Evolutionary conservation across 2,888 invertebrate species (phyloP), one percentile per base, ranked within the genome.

Genomic region (Agapetus fuscipes): DNA sequence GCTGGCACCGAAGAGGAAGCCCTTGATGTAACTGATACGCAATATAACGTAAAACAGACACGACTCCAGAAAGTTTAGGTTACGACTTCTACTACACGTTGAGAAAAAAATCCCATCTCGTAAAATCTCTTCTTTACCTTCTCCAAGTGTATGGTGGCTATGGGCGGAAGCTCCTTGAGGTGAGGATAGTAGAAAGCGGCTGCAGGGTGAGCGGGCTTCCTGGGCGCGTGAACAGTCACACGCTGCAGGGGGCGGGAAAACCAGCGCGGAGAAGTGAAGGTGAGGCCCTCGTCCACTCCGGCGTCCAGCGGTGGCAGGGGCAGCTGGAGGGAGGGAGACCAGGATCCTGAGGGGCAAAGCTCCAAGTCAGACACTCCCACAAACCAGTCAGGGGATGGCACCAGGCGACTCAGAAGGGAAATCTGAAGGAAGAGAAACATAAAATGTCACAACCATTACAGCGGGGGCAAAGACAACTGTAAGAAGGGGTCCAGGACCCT

Each of bases 221-320:
- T 75, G 13, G 88, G 80, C 39, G 83, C 84, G 59, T 93, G 87
- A 53, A 80, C 78, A 59, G 78, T 78, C 53, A 91, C 83, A 43
- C 80, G 78, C 50, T 83, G 85, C 53, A 83, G 83, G 4, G 90
- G 90, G 30, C 79, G 75, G 10, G 87, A 86, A 48, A 83, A 83
- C 93, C 93, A 94, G 59, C 88, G 85, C 35, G 91, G 91, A 30
- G 93, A 84, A 33, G 91, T 91, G 63, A 93, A 94, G 38, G 91
- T 91, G 57, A 90, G 80, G 2, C 94, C 93, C 58, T 87, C 87
- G 56, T 91, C 90, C 25, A 89, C 89, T 24, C 94, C 94, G 12
- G 85, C 90, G 60, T 94, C 93, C 51, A 90, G 64, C 3, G 91
- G 93, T n/a, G n/a, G n/a, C n/a, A n/a, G n/a, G n/a, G n/a, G n/a